Base-by-base conservation (phyloP, 1,140 invertebrate species). In the Branchinecta lindahli region DNA sequence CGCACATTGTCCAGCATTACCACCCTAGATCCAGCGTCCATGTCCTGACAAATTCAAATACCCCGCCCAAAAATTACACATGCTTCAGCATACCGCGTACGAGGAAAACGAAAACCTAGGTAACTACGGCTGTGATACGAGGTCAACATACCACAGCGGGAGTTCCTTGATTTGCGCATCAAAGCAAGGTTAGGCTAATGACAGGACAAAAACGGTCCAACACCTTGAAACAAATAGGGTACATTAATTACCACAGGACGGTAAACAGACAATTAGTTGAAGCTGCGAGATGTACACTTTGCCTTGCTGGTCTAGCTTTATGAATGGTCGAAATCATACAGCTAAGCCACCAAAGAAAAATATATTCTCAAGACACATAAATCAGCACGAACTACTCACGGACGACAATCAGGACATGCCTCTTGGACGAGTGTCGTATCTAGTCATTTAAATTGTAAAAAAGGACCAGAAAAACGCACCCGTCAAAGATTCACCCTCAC, bases 291-390 rank as follows among this genome's bases (percentile, higher is more conserved):
- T 68, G 68, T 72, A 76, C 76, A 79, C 79, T 76, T 79, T 80
- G 77, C 82, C 79, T 81, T 82, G 81, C 77, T 84, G 79, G 81
- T 81, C 80, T 83, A 84, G 84, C 84, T 85, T 85, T 84, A 85
- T 84, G 83, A 80, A 75, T 70, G 72, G 74, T 61, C 75, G 68
- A 74, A 73, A 75, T 78, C 83, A 84, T 83, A 84, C 76, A 85
- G 81, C 77, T 82, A 84, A 80, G 82, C 81, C 82, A 85, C 83
- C 83, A 85, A 84, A 84, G 83, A 80, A 79, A 79, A 81, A 77
- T 70, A 75, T 74, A 70, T 69, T 33, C 70, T 70, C 52, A 52
- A 45, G 21, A 21, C 15, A 44, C 45, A 46, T 47, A 33, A 45
- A 21, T 20, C 18, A 69, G 18, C 46, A 69, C 12, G 18, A 46